phyloP scores from a whole-genome alignment of 2,797 vertebrate genomes.

The Picus viridis region DNA sequence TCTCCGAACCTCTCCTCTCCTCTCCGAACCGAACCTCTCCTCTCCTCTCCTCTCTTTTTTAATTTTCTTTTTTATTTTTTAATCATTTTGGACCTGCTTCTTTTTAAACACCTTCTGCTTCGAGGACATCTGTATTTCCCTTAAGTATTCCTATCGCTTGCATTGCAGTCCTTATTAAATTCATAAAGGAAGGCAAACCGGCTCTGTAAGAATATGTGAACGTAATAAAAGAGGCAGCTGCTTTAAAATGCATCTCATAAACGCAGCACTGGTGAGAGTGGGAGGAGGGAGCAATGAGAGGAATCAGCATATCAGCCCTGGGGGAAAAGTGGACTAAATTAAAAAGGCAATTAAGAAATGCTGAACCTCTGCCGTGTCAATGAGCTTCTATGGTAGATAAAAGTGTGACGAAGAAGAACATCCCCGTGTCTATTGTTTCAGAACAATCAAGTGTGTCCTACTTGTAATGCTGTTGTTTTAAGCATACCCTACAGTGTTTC shows the following conservation, averaged over 20 bases:
- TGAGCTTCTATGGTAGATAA: slow-evolving; percentile 33
- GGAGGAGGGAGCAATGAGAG: neutral
- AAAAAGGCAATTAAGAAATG: slow-evolving; percentile 70
- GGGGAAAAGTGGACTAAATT: slow-evolving; percentile 57
- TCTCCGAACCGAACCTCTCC: too few species aligned
- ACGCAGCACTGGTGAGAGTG: neutral
- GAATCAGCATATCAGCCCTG: slow-evolving; percentile 10
- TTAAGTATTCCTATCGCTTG: neutral
- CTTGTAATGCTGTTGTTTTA: slow-evolving; percentile 59
- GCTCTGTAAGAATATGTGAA: slow-evolving; percentile 19
- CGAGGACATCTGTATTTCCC: neutral
- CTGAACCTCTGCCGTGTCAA: slow-evolving; percentile 12
- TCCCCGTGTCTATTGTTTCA: slow-evolving; percentile 36
- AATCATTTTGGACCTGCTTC: neutral
- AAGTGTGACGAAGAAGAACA: slow-evolving; percentile 22
- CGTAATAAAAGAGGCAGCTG: slow-evolving; percentile 34
- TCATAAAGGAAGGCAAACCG: slow-evolving; percentile 31
- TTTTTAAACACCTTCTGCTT: neutral
- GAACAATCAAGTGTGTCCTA: slow-evolving; percentile 39
- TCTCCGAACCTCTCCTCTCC: too few species aligned
- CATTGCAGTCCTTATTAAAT: slow-evolving; percentile 16
- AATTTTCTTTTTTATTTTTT: neutral
- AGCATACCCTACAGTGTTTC: slow-evolving; percentile 30
- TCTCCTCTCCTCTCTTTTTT: neutral
- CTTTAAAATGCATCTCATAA: slow-evolving; percentile 45